Evolutionary conservation across 2,888 invertebrate species (phyloP).

Genomic region (Sabatieria punctata): DNA sequence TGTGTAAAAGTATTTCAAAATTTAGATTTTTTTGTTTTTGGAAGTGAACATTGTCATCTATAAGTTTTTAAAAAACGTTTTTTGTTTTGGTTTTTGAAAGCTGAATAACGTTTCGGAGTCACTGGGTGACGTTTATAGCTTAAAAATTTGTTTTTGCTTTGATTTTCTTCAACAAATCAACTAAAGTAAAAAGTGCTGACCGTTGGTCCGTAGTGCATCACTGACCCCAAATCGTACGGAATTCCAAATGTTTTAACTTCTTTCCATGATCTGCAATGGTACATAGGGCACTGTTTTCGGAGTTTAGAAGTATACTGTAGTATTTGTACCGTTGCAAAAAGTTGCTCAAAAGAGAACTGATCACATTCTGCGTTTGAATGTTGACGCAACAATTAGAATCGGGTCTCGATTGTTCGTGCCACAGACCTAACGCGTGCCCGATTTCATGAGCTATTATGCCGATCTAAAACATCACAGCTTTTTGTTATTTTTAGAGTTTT

Average conservation of each 20-base stretch:
- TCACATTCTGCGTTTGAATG: constrained; percentile 18
- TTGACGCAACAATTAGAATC: constrained; percentile 18
- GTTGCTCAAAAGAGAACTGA: constrained; percentile 24
- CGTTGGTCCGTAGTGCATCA: constrained; percentile 27
- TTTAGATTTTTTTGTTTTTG: too few relatives aligned
- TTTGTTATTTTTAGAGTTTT: too few relatives aligned
- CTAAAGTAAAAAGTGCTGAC: too few relatives aligned
- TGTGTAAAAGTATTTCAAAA: not conserved
- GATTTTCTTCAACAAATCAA: too few relatives aligned
- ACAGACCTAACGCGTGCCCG: constrained; percentile 26
- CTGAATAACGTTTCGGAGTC: too few relatives aligned
- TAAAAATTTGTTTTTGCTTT: too few relatives aligned
- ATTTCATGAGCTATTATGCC: constrained; percentile 26
- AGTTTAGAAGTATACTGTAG: too few relatives aligned
- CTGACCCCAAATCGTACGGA: constrained; percentile 25
- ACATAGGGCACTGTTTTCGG: too few relatives aligned
- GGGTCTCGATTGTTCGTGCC: constrained; percentile 22
- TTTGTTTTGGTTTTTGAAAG: too few relatives aligned
- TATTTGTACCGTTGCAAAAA: constrained; percentile 19
- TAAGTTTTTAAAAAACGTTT: too few relatives aligned
- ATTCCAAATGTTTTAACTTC: constrained; percentile 18
- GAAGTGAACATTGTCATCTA: too few relatives aligned
- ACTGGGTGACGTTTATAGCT: too few relatives aligned
- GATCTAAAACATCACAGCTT: constrained; percentile 18
- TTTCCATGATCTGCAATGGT: constrained; percentile 5